Percentiles rank a stretch among this genome's conserved stretches.
Conservation (phyloP, 2,888 invertebrate species). For the Lasioglossum pauxillum region DNA sequence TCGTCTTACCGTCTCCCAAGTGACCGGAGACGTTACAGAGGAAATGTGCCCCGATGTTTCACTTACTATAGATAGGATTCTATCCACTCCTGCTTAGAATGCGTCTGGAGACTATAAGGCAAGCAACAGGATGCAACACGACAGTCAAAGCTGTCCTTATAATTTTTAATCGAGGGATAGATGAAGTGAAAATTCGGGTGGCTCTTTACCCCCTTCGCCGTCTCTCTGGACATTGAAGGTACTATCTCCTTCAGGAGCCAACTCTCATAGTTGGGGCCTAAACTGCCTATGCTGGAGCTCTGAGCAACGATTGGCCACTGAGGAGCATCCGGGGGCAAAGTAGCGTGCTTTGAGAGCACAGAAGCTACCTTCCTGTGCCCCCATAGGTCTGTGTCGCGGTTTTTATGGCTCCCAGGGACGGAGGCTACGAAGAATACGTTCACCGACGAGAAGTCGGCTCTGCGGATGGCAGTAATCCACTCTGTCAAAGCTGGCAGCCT, state of each 20-base stretch:
- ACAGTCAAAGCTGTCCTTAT: conserved; percentile 93
- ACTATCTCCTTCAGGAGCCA: conserved; percentile 93
- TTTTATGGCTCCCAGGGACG: conserved; percentile 92
- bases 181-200: conserved; percentile 88
- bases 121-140: conserved; percentile 94
- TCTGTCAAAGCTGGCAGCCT: conserved; percentile 88
- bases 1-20: not conserved
- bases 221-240: conserved; percentile 87
- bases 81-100: conserved; percentile 94
- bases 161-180: conserved; percentile 94
- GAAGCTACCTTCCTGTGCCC: conserved; percentile 85
- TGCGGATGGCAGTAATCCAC: conserved; percentile 91
- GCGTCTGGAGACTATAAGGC: conserved; percentile 92
- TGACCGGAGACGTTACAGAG: not conserved
- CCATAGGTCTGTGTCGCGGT: conserved; percentile 86
- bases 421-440: conserved; percentile 95
- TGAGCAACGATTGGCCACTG: conserved; percentile 92
- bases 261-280: conserved; percentile 88
- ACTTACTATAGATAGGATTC: conserved; percentile 90
- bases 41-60: not conserved
- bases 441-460: conserved; percentile 92
- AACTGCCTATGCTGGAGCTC: conserved; percentile 95
- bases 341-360: conserved; percentile 88
- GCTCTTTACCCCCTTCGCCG: conserved; percentile 85
- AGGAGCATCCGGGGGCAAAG: conserved; percentile 84